Base-by-base conservation (phyloP, 1,140 invertebrate genomes). In the Pteromalus puparum region DNA sequence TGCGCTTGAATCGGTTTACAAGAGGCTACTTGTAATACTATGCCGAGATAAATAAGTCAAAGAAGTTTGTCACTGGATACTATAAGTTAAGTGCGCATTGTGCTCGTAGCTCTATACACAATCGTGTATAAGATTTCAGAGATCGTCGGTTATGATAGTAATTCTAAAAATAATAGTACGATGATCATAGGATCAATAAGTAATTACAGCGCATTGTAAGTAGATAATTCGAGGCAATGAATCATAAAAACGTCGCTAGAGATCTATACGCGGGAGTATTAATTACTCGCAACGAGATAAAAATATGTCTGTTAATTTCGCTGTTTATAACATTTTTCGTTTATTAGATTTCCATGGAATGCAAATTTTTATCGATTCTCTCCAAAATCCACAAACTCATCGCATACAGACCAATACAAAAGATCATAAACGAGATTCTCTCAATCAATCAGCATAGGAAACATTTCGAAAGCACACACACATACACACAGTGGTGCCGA, bases 391-490 rank as follows among this genome's bases (percentile, higher is more conserved):
- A 42, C 38, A 42, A 42, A 42, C 9, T 9, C 38, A 9, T 42
- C 38, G 38, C 38, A 42, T 2, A 34, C 30, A 5, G 30, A 34
- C 30, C 4, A 42, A 7, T 34, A 34, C 34, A 5, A 34, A 34
- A 2, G 53, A 13, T 24, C 28, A 13, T 74, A 53, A 48, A 26
- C n/a, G 30, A 65, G 26, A 81, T 82, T 26, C 78, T 53, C 26
- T 70, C 53, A 28, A 78, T 81, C 53, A 74, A 67, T 76, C 48
- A 81, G 28, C 38, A 80, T 34, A 67, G 67, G 24, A 42, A 6
- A 70, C 48, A 68, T 81, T 76, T 78, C 21, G 80, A 82, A 85
- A 72, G 42, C 24, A 74, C 46, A 34, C 75, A 78, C 24, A 81
- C 75, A 28, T 46, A 75, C 46, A 18, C 4, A 21, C 67, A 26